Conservation (phyloP, 2,113 vertebrate genomes). For the Apaloderma vittatum region DNA sequence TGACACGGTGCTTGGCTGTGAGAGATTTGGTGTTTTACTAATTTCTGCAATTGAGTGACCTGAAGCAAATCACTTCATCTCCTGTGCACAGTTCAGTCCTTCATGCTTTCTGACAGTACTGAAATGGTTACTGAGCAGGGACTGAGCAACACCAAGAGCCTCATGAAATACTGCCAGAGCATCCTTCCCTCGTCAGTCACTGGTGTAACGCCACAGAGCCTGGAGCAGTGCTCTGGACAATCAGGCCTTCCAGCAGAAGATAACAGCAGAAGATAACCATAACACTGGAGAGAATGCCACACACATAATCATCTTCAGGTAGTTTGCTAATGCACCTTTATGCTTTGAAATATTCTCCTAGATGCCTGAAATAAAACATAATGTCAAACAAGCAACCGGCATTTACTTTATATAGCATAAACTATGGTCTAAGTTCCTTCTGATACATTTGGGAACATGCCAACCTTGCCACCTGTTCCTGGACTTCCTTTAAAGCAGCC, state of each 20-base stretch:
- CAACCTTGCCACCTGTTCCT: constrained; percentile 52
- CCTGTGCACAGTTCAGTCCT: not conserved
- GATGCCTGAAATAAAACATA: not conserved
- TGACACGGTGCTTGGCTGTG: not conserved
- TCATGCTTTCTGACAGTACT: fast-evolving
- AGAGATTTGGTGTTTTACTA: not conserved
- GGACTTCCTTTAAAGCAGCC: constrained; percentile 58
- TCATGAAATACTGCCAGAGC: not conserved
- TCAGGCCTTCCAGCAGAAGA: not conserved
- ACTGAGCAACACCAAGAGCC: not conserved
- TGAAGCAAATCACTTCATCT: not conserved
- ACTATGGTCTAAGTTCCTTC: constrained; percentile 33
- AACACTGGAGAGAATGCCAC: not conserved
- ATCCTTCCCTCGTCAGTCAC: not conserved
- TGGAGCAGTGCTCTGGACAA: not conserved
- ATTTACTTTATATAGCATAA: not conserved
- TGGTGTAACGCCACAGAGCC: not conserved
- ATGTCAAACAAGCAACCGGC: not conserved
- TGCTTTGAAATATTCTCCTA: not conserved
- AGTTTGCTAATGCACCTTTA: not conserved
- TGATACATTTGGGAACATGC: not conserved
- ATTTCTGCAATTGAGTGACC: not conserved
- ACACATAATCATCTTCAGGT: not conserved
- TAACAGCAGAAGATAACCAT: fast-evolving
- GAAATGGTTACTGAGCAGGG: not conserved